Evolutionary conservation across 2,797 vertebrate species (phyloP).

Genomic region (Poeciliopsis paucimaculata): DNA sequence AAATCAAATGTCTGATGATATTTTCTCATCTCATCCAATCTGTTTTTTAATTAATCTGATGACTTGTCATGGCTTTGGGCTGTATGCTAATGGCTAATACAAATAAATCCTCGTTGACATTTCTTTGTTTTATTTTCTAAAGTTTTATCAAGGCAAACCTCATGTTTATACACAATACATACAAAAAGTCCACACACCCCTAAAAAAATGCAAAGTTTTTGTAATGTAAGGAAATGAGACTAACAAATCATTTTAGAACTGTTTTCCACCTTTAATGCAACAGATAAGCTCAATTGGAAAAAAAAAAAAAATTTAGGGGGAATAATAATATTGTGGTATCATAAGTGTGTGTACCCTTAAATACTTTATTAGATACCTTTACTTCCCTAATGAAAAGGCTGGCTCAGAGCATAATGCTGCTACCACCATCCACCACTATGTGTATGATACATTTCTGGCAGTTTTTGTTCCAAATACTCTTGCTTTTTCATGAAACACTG

Average conservation of each 20-base stretch:
- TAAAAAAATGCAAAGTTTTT: neutral
- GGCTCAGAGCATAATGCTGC: neutral
- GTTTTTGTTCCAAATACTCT: neutral
- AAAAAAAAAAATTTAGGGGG: neutral
- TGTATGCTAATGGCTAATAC: constrained; percentile 19
- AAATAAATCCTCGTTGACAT: constrained; percentile 4
- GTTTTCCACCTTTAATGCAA: neutral
- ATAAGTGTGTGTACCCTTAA: neutral
- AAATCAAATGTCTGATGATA: neutral
- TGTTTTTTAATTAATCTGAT: constrained; percentile 6
- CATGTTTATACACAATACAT: neutral
- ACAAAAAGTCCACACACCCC: neutral
- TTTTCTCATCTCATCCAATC: constrained; percentile 22
- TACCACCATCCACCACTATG: neutral
- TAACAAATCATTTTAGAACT: neutral
- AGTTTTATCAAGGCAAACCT: constrained; percentile 6
- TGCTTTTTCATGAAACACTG: neutral
- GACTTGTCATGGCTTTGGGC: constrained; percentile 31
- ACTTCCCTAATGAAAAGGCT: neutral
- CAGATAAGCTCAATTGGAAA: neutral
- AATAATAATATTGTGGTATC: neutral
- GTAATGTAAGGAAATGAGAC: neutral
- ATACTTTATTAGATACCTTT: neutral
- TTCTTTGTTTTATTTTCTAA: constrained; percentile 4
- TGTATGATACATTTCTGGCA: neutral